Percentiles rank a stretch among this genome's conserved stretches.
Evolutionary conservation across 2,113 vertebrate species (phyloP).

Genomic region (Nestor notabilis): DNA sequence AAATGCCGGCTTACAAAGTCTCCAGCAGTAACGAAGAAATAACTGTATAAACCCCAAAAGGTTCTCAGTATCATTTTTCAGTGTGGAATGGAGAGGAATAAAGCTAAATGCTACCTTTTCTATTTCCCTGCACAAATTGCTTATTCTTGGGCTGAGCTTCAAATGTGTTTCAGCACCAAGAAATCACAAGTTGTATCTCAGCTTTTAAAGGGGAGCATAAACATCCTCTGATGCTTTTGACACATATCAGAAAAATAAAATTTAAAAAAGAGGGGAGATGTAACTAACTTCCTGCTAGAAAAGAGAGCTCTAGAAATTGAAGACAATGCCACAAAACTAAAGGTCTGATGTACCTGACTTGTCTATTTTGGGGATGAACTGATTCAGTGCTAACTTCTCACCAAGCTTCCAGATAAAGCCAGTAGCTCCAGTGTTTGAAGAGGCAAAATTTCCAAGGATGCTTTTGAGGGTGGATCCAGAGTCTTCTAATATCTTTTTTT

Average conservation of each 20-base stretch:
- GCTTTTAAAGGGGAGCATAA: not conserved
- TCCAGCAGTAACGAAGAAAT: not conserved
- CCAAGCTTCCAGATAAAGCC: not conserved
- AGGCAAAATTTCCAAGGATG: not conserved
- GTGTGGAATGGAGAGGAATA: not conserved
- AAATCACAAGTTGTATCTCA: not conserved
- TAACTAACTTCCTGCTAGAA: not conserved
- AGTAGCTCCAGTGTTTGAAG: not conserved
- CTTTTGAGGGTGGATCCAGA: not conserved
- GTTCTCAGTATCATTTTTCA: not conserved
- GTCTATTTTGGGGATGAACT: not conserved
- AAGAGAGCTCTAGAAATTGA: not conserved
- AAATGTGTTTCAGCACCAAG: not conserved
- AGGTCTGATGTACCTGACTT: not conserved
- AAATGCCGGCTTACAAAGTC: not conserved
- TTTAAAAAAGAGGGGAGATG: not conserved
- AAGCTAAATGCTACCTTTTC: not conserved
- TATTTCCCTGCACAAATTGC: not conserved
- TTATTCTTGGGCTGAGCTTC: not conserved
- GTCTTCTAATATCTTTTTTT: not conserved
- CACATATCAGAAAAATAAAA: not conserved
- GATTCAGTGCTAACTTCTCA: not conserved
- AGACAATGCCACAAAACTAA: not conserved
- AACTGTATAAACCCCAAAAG: not conserved
- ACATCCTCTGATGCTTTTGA: not conserved